These are phyloP conservation scores for Panzeria rudis DNA, from an alignment of 2,888 invertebrate genomes.

Conservation along the genomic window DNA sequence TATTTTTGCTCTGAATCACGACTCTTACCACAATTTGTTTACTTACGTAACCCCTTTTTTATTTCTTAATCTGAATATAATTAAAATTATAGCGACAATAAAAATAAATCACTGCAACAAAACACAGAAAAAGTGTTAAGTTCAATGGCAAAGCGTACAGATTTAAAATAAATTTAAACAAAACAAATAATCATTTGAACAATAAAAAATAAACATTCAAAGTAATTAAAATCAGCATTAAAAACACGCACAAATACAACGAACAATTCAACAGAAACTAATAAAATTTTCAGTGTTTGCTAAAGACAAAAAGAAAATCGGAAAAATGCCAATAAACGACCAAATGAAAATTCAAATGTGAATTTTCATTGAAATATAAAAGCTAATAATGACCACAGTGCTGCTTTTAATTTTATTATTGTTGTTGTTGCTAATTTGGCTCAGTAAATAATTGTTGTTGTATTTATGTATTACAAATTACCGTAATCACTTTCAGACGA, in stretches of 20 bases:
- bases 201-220: slow-evolving; percentile 24
- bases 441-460: slow-evolving; percentile 20
- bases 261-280: neutral
- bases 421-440: slow-evolving; percentile 15
- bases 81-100: neutral
- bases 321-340: slow-evolving; percentile 1
- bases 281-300: slow-evolving; percentile 11
- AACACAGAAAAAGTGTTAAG: neutral
- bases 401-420: neutral
- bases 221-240: slow-evolving; percentile 26
- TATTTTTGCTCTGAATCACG: too few relatives aligned
- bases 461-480: slow-evolving; percentile 1
- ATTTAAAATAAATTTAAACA: slow-evolving; percentile 28
- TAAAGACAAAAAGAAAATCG: neutral
- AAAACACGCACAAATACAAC: slow-evolving; percentile 7
- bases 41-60: neutral
- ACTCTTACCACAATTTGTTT: too few relatives aligned
- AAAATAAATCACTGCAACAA: slow-evolving; percentile 3
- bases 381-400: neutral
- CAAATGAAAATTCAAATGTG: slow-evolving; percentile 24
- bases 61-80: neutral
- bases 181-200: slow-evolving; percentile 25
- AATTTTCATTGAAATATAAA: slow-evolving; percentile 23
- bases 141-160: slow-evolving; percentile 11
- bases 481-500: neutral